Evolutionary conservation across 2,888 invertebrate genomes (phyloP).

Genomic region (Eudemis profundana): DNA sequence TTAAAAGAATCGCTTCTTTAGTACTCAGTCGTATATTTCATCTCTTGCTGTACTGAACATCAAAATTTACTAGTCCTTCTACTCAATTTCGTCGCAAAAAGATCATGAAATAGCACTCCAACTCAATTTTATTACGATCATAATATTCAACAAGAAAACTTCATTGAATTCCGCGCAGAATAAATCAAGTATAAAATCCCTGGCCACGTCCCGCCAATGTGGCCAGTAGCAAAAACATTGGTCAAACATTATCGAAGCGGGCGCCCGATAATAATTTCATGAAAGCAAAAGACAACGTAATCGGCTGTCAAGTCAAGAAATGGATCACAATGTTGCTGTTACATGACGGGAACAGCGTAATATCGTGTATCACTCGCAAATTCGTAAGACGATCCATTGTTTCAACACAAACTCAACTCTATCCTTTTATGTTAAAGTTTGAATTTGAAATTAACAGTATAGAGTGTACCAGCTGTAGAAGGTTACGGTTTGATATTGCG

Average conservation of each 20-base stretch:
- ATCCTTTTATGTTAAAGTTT: background rate
- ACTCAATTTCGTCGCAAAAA: background rate
- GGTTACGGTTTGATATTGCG: conserved; percentile 31
- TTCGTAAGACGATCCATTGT: background rate
- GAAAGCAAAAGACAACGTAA: conserved; percentile 38
- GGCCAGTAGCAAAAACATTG: conserved; percentile 12
- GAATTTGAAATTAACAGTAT: background rate
- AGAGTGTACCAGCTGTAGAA: background rate
- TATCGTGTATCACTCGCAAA: conserved; percentile 1
- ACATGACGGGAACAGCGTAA: conserved; percentile 36
- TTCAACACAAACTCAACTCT: conserved; percentile 14
- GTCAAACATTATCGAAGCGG: background rate
- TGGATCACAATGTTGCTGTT: conserved; percentile 38
- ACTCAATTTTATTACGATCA: conserved; percentile 17
- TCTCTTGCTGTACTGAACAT: conserved; percentile 11
- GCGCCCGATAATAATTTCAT: conserved; percentile 34
- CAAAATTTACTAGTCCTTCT: conserved; percentile 2
- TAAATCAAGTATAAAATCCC: conserved; percentile 19
- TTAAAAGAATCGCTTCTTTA: too few species aligned
- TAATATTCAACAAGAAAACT: conserved; percentile 8
- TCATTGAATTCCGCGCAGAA: conserved; percentile 19
- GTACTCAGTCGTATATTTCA: background rate
- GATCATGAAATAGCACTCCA: background rate
- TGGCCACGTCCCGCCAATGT: conserved; percentile 12
- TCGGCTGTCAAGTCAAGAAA: conserved; percentile 43